Conservation (phyloP, 2,888 invertebrate genomes). For the Troides aeacus region DNA sequence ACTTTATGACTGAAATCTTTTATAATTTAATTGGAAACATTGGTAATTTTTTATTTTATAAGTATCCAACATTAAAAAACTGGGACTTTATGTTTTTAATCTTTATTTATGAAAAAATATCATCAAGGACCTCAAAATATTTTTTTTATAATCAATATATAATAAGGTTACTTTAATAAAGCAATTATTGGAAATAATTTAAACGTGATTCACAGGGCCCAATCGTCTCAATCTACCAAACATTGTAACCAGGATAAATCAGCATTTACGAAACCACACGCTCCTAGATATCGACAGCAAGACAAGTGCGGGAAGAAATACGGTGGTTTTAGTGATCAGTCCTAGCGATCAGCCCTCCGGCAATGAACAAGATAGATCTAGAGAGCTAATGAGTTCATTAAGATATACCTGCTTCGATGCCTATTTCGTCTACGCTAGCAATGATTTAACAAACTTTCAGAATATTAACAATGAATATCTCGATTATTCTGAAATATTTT, state of each 20-base stretch:
- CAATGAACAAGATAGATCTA: slow-evolving; percentile 61
- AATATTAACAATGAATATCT: slow-evolving; percentile 69
- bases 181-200: neutral
- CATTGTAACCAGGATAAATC: slow-evolving; percentile 70
- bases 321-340: slow-evolving; percentile 76
- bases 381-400: slow-evolving; percentile 65
- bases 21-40: no score
- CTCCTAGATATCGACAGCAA: slow-evolving; percentile 52
- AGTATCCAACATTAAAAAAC: no score
- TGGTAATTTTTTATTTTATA: no score
- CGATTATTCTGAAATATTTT: slow-evolving; percentile 74
- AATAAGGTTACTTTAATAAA: neutral
- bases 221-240: slow-evolving; percentile 71
- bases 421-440: slow-evolving; percentile 75
- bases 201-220: slow-evolving; percentile 69
- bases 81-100: no score
- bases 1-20: no score
- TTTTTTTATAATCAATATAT: no score
- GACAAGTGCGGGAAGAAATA: slow-evolving; percentile 64
- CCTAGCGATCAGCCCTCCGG: slow-evolving; percentile 70
- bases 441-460: slow-evolving; percentile 64
- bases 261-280: slow-evolving; percentile 69
- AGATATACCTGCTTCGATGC: slow-evolving; percentile 74
- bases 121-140: no score
- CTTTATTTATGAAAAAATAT: no score